A percentile compares a stretch with the other conserved stretches of the same genome.
These are phyloP conservation scores for Malacoraja senta DNA, from an alignment of 2,797 vertebrate species.

Conservation along the genomic window DNA sequence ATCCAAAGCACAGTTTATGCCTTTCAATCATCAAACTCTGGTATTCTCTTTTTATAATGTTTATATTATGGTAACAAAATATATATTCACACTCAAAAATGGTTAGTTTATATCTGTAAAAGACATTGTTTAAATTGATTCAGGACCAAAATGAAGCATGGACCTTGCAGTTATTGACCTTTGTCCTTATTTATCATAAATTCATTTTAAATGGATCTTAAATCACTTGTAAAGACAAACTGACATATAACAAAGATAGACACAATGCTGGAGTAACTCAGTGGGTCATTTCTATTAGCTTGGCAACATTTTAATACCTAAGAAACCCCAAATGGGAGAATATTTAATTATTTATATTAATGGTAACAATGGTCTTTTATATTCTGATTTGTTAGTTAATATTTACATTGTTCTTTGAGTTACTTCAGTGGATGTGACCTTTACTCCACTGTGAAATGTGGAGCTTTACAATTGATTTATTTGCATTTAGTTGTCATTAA, in stretches of 20 bases:
- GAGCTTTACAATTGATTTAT: background rate
- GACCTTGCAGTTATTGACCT: background rate
- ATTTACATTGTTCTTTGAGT: background rate
- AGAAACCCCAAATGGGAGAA: background rate
- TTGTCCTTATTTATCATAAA: background rate
- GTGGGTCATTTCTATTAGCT: background rate
- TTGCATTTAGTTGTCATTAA: background rate
- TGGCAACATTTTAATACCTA: background rate
- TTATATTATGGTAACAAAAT: background rate
- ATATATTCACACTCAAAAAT: background rate
- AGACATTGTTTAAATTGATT: background rate
- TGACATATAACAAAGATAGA: no score
- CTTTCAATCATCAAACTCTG: background rate
- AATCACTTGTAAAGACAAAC: background rate
- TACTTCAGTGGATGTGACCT: background rate
- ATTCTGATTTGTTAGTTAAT: background rate
- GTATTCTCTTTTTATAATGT: background rate
- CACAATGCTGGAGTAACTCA: no score
- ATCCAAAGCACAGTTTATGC: background rate
- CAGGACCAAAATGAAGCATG: background rate
- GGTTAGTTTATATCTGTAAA: background rate
- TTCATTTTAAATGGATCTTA: background rate
- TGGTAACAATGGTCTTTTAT: background rate
- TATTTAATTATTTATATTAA: background rate
- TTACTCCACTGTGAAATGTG: background rate